Evolutionary conservation across 2,888 invertebrate species (phyloP).

Genomic region (Uropetala carovei): DNA sequence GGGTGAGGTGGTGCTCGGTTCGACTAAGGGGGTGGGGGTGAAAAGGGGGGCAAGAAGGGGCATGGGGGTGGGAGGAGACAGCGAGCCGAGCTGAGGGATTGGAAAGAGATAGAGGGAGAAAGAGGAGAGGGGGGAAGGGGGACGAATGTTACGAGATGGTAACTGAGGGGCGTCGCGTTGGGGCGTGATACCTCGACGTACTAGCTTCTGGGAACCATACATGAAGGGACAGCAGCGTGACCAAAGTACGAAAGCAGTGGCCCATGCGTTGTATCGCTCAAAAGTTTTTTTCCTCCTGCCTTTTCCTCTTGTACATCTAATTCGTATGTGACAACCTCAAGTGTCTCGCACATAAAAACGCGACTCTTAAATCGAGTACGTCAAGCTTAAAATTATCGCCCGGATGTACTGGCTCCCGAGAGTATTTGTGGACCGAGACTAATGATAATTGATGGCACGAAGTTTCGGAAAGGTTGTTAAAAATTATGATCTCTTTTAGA

Average conservation of each 20-base stretch:
- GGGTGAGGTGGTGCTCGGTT: background rate
- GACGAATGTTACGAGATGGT: conserved; percentile 26
- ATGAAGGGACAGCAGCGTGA: background rate
- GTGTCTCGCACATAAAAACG: background rate
- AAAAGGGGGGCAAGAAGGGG: background rate
- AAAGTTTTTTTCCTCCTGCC: background rate
- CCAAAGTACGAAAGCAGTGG: background rate
- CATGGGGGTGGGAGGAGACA: background rate
- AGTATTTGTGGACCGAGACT: background rate
- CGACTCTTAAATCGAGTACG: background rate
- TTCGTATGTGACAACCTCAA: background rate
- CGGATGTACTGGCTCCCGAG: background rate
- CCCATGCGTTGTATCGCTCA: conserved; percentile 12
- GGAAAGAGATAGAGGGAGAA: background rate
- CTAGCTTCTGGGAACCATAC: conserved; percentile 10
- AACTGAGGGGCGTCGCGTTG: background rate
- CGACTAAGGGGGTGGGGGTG: background rate
- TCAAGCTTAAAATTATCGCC: background rate
- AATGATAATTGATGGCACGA: background rate
- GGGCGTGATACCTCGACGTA: background rate
- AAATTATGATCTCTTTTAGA: background rate
- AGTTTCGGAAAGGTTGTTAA: background rate
- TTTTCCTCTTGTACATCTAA: background rate
- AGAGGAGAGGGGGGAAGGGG: background rate
- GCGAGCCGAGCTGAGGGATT: background rate